Percentiles rank a stretch among this genome's conserved stretches.
Conservation (phyloP, 2,888 invertebrate species). For the Eupithecia subfuscata region DNA sequence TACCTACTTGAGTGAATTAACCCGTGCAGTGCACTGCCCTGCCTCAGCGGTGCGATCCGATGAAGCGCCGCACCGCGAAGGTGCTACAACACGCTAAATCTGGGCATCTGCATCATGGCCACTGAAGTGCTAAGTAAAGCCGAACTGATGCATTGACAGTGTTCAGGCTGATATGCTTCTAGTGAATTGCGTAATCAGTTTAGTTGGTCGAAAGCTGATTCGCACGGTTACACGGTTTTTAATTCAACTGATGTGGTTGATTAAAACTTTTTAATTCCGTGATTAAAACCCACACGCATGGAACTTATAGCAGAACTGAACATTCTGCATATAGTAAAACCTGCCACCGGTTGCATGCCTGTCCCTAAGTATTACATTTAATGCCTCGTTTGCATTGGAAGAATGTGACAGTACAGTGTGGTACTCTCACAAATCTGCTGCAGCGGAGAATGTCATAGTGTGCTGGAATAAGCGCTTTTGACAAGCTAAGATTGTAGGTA, state of each 20-base stretch:
- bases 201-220: not conserved
- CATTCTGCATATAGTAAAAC: constrained; percentile 1
- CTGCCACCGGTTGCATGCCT: not conserved
- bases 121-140: not conserved
- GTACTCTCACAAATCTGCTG: not conserved
- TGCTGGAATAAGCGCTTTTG: not conserved
- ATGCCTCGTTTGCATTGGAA: not conserved
- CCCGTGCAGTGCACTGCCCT: not conserved
- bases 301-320: constrained; percentile 3
- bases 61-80: not conserved
- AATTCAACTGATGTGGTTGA: not conserved
- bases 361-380: not conserved
- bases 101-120: not conserved
- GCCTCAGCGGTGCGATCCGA: not conserved
- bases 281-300: not conserved
- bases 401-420: not conserved
- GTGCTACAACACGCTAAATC: not conserved
- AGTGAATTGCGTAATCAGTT: not conserved
- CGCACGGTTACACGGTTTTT: not conserved
- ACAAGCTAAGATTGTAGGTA: not conserved
- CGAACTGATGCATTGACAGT: not conserved
- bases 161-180: not conserved
- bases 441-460: not conserved
- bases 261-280: too few relatives aligned
- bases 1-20: not conserved